phyloP scores from a whole-genome alignment of 2,888 invertebrate species.

The Euzetes globulus region DNA sequence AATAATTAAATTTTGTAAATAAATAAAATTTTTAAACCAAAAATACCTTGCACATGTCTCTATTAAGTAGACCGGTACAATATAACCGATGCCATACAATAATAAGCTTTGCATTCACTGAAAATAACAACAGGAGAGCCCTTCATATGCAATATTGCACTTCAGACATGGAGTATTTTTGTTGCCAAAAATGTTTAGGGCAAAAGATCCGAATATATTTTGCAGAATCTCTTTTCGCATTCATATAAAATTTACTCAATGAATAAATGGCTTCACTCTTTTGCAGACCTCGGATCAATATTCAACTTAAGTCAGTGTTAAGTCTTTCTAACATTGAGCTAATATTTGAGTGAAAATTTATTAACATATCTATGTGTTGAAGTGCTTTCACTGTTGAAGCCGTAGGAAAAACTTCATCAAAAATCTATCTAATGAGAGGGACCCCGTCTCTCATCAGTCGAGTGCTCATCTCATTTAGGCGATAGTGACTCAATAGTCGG shows the following conservation, averaged over 20 bases:
- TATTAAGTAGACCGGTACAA: neutral
- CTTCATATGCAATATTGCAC: neutral
- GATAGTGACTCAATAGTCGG: neutral
- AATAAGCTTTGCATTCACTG: neutral
- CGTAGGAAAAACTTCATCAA: neutral
- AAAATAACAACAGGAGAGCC: conserved; percentile 3
- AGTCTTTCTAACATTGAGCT: neutral
- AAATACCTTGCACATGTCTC: too few relatives aligned
- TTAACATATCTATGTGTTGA: neutral
- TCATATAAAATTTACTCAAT: too few relatives aligned
- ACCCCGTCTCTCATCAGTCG: neutral
- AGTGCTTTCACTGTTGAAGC: neutral
- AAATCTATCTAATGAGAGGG: neutral
- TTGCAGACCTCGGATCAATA: neutral
- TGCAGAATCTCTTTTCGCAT: too few relatives aligned
- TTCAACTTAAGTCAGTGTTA: neutral
- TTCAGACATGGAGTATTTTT: neutral
- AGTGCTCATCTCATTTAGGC: neutral
- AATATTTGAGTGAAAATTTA: neutral
- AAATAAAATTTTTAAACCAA: too few relatives aligned
- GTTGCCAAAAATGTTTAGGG: neutral
- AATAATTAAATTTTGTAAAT: too few relatives aligned
- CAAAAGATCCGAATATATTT: too few relatives aligned
- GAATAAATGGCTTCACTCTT: neutral
- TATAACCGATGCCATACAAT: neutral